Conservation (phyloP, 1,140 invertebrate species). For the Lepidurus apus region DNA sequence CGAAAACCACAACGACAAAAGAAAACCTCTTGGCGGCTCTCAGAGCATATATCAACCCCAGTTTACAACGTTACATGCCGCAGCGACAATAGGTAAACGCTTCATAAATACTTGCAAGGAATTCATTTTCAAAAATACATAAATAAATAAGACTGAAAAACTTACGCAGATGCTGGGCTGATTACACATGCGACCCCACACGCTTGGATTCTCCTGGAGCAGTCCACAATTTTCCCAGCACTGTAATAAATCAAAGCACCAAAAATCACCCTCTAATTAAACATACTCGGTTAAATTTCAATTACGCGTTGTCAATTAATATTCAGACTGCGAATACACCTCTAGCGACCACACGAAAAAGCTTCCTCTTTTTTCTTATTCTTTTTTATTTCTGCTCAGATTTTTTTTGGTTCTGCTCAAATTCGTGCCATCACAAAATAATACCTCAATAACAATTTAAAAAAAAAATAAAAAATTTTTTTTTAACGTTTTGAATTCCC, state of each 20-base stretch:
- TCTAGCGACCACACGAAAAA: background rate
- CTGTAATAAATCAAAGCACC: conserved; percentile 56
- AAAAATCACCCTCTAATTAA: conserved; percentile 21
- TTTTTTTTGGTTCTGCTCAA: too few species aligned
- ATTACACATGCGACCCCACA: conserved; percentile 38
- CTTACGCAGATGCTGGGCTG: conserved; percentile 56
- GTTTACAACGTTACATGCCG: background rate
- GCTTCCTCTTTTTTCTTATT: background rate
- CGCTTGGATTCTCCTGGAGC: conserved; percentile 60
- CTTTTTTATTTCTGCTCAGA: too few species aligned
- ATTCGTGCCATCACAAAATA: too few species aligned
- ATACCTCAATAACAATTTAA: too few species aligned
- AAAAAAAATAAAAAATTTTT: too few species aligned
- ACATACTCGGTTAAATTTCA: conserved; percentile 20
- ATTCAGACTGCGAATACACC: conserved; percentile 3
- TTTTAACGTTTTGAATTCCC: too few species aligned
- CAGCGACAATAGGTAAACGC: background rate
- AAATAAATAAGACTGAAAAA: conserved; percentile 41
- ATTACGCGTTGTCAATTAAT: conserved; percentile 21
- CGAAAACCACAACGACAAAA: too few species aligned
- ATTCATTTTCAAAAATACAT: background rate
- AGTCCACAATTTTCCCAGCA: conserved; percentile 72
- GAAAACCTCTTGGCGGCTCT: background rate
- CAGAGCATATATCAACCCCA: background rate
- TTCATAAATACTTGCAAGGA: too few species aligned